Percentiles rank a stretch among this genome's conserved stretches.
These are phyloP conservation scores for Girardinus metallicus DNA, from an alignment of 2,797 vertebrate genomes.

Conservation along the genomic window DNA sequence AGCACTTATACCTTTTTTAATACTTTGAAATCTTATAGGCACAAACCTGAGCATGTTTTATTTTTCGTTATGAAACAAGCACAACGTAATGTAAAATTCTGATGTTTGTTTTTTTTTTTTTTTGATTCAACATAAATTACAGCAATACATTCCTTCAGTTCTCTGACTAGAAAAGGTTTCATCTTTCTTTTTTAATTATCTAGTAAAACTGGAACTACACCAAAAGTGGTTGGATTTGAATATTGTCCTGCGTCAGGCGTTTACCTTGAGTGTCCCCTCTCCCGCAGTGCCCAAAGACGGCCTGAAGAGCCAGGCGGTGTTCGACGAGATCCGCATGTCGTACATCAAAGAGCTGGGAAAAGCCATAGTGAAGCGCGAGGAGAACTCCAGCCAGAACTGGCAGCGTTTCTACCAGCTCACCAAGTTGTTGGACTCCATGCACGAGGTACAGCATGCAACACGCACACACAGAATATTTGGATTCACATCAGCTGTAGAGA, in stretches of 20 bases:
- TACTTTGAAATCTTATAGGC: not conserved
- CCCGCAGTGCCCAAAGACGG: slow-evolving; percentile 95
- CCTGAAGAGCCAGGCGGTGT: slow-evolving; percentile 94
- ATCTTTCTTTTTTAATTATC: not conserved
- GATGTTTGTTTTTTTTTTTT: not conserved
- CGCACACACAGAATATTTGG: not conserved
- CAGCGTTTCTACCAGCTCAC: slow-evolving; percentile 99
- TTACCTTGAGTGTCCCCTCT: slow-evolving; percentile 25
- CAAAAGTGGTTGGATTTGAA: not conserved
- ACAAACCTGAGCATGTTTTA: not conserved
- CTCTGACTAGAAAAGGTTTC: not conserved
- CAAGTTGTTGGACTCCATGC: slow-evolving; percentile 98
- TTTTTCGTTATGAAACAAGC: not conserved
- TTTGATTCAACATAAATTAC: not conserved
- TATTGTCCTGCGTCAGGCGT: slow-evolving; percentile 12
- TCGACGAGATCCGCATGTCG: slow-evolving; percentile 98
- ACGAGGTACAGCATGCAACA: slow-evolving; percentile 84
- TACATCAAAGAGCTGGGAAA: slow-evolving; percentile 99
- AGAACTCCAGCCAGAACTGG: slow-evolving; percentile 99
- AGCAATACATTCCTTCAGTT: not conserved
- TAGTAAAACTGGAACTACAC: not conserved
- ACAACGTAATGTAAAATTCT: not conserved
- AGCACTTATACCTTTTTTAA: not conserved
- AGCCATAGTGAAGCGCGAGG: slow-evolving; percentile 97
- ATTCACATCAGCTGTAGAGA: not conserved